These are phyloP conservation scores for Condylostylus longicornis DNA, from an alignment of 1,140 invertebrate species.

Conservation along the genomic window DNA sequence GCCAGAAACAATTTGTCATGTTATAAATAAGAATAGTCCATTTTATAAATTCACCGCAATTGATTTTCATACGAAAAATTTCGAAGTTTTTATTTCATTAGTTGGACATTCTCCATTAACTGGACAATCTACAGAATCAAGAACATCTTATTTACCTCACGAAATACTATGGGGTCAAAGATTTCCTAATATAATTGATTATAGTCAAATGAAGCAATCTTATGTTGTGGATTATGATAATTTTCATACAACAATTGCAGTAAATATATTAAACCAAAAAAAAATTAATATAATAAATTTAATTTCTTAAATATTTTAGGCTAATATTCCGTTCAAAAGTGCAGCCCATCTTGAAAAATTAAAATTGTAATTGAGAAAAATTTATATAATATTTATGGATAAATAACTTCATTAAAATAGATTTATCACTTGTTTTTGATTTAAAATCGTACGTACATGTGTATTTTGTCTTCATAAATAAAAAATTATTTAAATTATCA, in stretches of 20 bases:
- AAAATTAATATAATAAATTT: no score
- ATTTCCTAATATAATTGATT: slow-evolving; percentile 55
- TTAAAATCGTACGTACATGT: no score
- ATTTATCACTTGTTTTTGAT: no score
- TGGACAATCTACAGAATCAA: slow-evolving; percentile 52
- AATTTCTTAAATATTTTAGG: no score
- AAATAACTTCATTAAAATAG: no score
- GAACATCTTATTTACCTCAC: slow-evolving; percentile 64
- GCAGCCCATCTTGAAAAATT: no score
- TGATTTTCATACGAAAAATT: slow-evolving; percentile 43
- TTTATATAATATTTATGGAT: no score
- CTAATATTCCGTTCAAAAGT: no score
- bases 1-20: slow-evolving; percentile 46
- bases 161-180: slow-evolving; percentile 79
- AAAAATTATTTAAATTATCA: no score
- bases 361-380: no score
- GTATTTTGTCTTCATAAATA: no score
- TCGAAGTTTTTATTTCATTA: slow-evolving; percentile 74
- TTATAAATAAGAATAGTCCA: slow-evolving; percentile 42
- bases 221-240: slow-evolving; percentile 88
- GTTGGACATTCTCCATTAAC: slow-evolving; percentile 68
- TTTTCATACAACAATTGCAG: slow-evolving; percentile 66
- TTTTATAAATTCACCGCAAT: slow-evolving; percentile 37
- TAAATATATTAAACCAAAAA: slow-evolving; percentile 3
- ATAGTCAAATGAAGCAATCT: slow-evolving; percentile 73